Base-by-base conservation (phyloP, 2,888 invertebrate genomes). In the Parasteatoda lunata region DNA sequence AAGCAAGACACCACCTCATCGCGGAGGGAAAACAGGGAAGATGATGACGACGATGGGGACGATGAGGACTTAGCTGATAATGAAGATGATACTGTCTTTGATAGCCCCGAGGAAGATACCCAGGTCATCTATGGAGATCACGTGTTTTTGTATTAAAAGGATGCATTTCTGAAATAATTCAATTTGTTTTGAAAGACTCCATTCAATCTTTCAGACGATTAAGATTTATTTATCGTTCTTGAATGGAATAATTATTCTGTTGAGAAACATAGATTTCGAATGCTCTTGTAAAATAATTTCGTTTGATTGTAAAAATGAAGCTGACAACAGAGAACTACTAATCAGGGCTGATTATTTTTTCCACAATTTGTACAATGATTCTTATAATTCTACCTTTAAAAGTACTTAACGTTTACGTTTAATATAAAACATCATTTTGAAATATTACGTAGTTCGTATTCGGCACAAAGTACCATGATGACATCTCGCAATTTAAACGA, bases 71-170 rank as follows among this genome's bases (percentile, higher is more conserved):
- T 66, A 6, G 66, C n/a, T n/a, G 80, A 73, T 2, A 66, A 54
- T 30, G 48, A 68, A 5, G 73, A 72, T 11, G 76, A 80, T 15
- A 48, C 59, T 4, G 73, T 82, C 77, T 87, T 87, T 30, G 86
- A 82, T 9, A 82, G 71, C 59, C 86, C 81, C 2, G 86, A 82
- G 47, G 82, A 82, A 64, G 81, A 87, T 45, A 72, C 86, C 11
- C 77, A 87, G 47, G 82, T 82, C 45, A 87, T 87, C 15, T 87
- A 87, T 51, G 86, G 82, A 47, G 86, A 87, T 45, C 86, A 81
- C 15, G 81, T 87, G 77, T 87, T 87, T 69, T 72, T 87, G 51
- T 87, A 77, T 72, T 87, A 69, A 77, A 30, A 65, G 15, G 4
- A 49, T 69, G 51, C 54, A n/a, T 71, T 45, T 49, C 47, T 59